Percentiles rank a stretch among this genome's conserved stretches.
phyloP scores from a whole-genome alignment of 2,797 vertebrate species.

The Ceryle rudis region DNA sequence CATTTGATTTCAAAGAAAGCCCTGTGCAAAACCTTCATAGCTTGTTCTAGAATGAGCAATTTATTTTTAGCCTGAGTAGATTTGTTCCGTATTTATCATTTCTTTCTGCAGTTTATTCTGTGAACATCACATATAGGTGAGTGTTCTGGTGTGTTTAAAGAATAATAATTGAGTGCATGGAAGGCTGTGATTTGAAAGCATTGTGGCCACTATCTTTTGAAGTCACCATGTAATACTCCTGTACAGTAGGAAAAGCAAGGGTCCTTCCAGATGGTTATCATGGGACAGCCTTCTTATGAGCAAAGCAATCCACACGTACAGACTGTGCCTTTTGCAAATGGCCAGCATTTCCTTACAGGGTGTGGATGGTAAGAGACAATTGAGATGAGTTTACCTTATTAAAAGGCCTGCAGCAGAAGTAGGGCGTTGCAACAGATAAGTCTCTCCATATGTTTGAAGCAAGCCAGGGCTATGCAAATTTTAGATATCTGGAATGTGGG shows the following conservation, averaged over 20 bases:
- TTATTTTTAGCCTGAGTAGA: not conserved
- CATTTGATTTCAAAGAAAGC: not conserved
- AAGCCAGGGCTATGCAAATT: not conserved
- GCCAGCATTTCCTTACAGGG: not conserved
- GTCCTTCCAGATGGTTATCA: not conserved
- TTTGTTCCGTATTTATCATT: slow-evolving; percentile 2
- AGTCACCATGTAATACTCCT: not conserved
- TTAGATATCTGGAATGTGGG: not conserved
- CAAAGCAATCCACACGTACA: not conserved
- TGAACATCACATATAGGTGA: not conserved
- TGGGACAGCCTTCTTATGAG: not conserved
- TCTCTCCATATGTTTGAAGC: not conserved
- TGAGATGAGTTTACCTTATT: not conserved
- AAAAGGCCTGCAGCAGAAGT: not conserved
- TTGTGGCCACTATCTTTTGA: not conserved
- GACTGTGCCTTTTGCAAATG: not conserved
- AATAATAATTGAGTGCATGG: not conserved
- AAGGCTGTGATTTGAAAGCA: not conserved
- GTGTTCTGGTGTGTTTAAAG: not conserved
- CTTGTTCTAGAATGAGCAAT: not conserved
- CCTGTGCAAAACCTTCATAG: not conserved
- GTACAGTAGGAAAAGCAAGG: not conserved
- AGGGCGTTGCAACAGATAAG: not conserved
- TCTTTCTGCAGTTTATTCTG: not conserved
- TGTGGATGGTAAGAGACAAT: not conserved